phyloP scores from a whole-genome alignment of 2,797 vertebrate species.

The Threskiornis aethiopicus region DNA sequence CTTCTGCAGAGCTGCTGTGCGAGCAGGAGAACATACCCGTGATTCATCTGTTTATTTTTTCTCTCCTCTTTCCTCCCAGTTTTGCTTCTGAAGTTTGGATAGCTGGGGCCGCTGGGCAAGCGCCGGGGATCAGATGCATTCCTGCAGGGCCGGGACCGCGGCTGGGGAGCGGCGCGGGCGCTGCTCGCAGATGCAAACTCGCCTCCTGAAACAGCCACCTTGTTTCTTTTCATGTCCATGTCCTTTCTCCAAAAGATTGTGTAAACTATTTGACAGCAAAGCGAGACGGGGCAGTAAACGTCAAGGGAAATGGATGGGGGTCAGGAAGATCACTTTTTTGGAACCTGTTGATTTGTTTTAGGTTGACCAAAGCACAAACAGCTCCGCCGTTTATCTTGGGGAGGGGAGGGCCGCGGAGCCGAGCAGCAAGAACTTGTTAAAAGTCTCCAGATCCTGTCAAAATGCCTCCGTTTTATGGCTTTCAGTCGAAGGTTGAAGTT shows the following conservation, averaged over 20 bases:
- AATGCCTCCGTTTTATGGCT: conserved; percentile 30
- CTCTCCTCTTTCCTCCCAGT: background rate
- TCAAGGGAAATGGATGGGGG: conserved; percentile 46
- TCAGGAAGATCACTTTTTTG: background rate
- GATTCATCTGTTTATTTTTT: background rate
- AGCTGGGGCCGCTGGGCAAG: background rate
- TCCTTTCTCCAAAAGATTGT: background rate
- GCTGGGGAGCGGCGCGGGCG: background rate
- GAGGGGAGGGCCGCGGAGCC: background rate
- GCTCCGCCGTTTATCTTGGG: conserved; percentile 37
- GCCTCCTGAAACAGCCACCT: background rate
- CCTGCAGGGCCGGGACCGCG: background rate
- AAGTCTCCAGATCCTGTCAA: conserved; percentile 44
- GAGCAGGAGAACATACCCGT: background rate
- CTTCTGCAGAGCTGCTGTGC: background rate
- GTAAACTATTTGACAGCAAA: background rate
- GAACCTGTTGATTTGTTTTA: conserved; percentile 48
- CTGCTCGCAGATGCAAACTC: background rate
- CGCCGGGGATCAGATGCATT: conserved; percentile 22
- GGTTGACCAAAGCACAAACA: conserved; percentile 36
- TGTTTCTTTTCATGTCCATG: background rate
- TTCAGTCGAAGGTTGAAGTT: background rate
- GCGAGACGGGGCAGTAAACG: conserved; percentile 20
- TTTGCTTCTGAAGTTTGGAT: background rate
- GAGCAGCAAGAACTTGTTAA: conserved; percentile 11